phyloP scores from a whole-genome alignment of 2,888 invertebrate genomes.

The Standfussiana lucernea region DNA sequence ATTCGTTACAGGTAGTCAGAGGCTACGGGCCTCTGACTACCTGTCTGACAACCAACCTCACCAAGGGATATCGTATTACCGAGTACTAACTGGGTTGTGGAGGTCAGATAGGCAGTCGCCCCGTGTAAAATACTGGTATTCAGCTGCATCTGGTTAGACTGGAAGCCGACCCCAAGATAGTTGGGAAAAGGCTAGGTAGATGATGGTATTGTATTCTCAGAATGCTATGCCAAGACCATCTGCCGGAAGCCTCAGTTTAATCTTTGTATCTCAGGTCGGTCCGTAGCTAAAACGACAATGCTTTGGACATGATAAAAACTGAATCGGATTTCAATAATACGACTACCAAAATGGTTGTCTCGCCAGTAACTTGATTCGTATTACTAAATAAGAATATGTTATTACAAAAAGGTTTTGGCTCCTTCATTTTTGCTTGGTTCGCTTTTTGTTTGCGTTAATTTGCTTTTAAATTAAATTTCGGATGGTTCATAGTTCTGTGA shows the following conservation, averaged over 20 bases:
- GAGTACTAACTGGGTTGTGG: no score
- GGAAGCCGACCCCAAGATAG: no score
- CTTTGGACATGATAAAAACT: not conserved
- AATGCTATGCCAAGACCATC: not conserved
- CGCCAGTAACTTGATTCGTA: slow-evolving; percentile 18
- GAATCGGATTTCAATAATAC: not conserved
- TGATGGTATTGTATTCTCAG: not conserved
- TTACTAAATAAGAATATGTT: not conserved
- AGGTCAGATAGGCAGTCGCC: no score
- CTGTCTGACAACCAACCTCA: no score
- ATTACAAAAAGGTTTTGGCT: slow-evolving; percentile 8
- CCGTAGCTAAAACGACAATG: not conserved
- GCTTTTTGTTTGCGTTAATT: slow-evolving; percentile 36
- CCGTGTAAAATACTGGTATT: no score
- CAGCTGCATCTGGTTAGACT: no score
- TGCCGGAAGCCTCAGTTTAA: not conserved
- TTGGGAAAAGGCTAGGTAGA: no score
- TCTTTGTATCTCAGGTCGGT: not conserved
- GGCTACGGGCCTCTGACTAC: no score
- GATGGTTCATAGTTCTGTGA: not conserved
- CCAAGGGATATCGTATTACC: no score
- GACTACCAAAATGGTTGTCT: slow-evolving; percentile 1
- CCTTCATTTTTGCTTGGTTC: not conserved
- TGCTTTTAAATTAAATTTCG: slow-evolving; percentile 9
- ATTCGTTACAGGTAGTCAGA: no score